Percentiles rank a stretch among this genome's conserved stretches.
Evolutionary conservation across 30 jellyfish, hydroid and myxozoan genomes (phyloP).

Genomic region (Catostylus mosaicus): DNA sequence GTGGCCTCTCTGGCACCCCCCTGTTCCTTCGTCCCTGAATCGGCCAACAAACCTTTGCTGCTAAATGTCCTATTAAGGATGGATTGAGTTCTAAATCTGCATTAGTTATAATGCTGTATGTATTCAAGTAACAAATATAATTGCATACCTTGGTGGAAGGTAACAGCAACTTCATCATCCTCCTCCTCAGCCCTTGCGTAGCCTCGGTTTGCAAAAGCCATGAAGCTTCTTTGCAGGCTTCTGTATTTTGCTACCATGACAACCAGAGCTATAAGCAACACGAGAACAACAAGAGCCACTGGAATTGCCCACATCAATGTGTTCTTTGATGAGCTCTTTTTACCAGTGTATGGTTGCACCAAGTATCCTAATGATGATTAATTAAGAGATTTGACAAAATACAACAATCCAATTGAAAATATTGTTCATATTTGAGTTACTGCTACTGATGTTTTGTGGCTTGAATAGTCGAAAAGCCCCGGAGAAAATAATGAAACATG

Average conservation of each 20-base stretch:
- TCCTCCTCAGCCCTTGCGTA: slow-evolving; percentile 78
- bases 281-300: slow-evolving; percentile 87
- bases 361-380: slow-evolving; percentile 7
- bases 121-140: not conserved
- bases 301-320: slow-evolving; percentile 96
- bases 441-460: too few relatives aligned
- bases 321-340: slow-evolving; percentile 7
- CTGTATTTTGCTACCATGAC: slow-evolving; percentile 79
- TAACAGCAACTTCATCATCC: slow-evolving; percentile 88
- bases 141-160: slow-evolving; percentile 80
- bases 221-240: slow-evolving; percentile 88
- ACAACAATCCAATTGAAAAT: not conserved
- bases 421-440: too few relatives aligned
- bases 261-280: slow-evolving; percentile 72
- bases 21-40: not conserved
- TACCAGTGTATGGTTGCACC: slow-evolving; percentile 57
- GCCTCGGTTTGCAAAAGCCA: slow-evolving; percentile 98
- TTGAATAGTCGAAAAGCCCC: too few relatives aligned
- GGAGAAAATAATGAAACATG: too few relatives aligned
- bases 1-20: not conserved
- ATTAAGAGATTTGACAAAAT: not conserved
- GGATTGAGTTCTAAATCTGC: not conserved
- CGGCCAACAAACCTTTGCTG: not conserved
- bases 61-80: not conserved
- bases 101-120: not conserved